Conservation (phyloP, 1,140 invertebrate species). For the Achroia grisella region DNA sequence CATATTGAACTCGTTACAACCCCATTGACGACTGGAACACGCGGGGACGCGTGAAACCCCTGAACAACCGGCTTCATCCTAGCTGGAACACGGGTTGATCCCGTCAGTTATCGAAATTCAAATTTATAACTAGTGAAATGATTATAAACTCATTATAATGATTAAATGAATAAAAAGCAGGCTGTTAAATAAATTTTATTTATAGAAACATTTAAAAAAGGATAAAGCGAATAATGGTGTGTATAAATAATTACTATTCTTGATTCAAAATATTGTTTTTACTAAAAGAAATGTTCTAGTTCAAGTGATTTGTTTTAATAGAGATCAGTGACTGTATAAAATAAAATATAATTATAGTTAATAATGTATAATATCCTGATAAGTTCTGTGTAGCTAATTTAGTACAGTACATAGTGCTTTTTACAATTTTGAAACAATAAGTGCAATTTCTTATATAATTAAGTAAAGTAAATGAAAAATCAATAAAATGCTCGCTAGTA, state of each 20-base stretch:
- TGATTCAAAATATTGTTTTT: too few species aligned
- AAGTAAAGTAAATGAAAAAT: too few species aligned
- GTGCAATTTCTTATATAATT: conserved; percentile 18
- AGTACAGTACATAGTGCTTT: background rate
- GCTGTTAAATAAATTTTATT: too few species aligned
- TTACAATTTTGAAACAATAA: conserved; percentile 14
- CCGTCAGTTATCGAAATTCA: background rate
- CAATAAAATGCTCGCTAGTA: too few species aligned
- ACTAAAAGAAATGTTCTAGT: too few species aligned
- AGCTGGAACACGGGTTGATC: conserved; percentile 1
- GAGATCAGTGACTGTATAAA: too few species aligned
- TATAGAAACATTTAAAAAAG: too few species aligned
- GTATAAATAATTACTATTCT: too few species aligned
- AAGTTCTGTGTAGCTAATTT: conserved; percentile 2
- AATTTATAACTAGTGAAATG: background rate
- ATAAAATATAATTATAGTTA: background rate
- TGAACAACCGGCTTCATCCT: conserved; percentile 43
- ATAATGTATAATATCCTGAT: background rate
- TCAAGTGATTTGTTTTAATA: too few species aligned
- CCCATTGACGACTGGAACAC: conserved; percentile 58
- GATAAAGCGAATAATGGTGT: too few species aligned
- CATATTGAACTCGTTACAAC: conserved; percentile 63
- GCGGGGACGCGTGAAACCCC: conserved; percentile 38
- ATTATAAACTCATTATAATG: too few species aligned
- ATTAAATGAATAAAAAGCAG: too few species aligned